phyloP scores from a whole-genome alignment of 2,797 vertebrate genomes.

The Ateles fusciceps region DNA sequence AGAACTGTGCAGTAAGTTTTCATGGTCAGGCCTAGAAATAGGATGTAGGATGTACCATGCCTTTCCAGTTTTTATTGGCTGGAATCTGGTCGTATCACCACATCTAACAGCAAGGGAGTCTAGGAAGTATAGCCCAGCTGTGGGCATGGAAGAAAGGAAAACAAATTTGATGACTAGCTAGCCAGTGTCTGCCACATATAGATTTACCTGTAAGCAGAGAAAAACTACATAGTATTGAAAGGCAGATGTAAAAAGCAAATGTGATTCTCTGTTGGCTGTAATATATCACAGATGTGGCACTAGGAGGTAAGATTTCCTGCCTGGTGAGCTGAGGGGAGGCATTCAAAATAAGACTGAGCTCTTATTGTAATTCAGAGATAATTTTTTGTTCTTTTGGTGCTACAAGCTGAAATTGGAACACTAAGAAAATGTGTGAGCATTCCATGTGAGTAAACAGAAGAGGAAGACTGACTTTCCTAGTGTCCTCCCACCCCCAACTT shows the following conservation, averaged over 20 bases:
- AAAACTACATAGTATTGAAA: neutral
- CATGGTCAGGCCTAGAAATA: neutral
- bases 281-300: too few species aligned
- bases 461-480: neutral
- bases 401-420: neutral
- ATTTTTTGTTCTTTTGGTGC: neutral
- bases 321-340: neutral
- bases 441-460: neutral
- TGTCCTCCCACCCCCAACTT: neutral
- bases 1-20: neutral
- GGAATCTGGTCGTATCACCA: neutral
- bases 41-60: neutral
- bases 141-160: neutral
- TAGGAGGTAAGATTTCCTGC: neutral
- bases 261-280: neutral
- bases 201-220: neutral
- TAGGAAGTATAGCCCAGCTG: neutral
- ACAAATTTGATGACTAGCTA: neutral
- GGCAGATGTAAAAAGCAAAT: neutral
- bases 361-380: neutral
- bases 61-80: neutral
- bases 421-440: neutral
- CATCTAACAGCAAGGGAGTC: neutral
- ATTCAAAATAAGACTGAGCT: neutral
- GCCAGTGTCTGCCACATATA: neutral